Base-by-base conservation (phyloP, 2,888 invertebrate species). In the Harpalus rubripes region DNA sequence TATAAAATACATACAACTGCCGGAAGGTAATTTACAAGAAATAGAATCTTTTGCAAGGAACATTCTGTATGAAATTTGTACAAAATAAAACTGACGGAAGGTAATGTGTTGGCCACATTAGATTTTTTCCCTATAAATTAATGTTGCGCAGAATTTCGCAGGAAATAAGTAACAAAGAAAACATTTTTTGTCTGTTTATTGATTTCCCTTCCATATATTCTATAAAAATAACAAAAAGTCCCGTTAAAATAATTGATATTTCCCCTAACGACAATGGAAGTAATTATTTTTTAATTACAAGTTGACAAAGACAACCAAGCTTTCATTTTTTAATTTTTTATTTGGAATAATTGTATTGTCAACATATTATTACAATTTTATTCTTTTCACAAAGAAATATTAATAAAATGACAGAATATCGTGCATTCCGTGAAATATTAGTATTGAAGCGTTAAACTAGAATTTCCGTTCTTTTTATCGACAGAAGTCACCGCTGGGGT, bases 391-490 rank as follows among this genome's bases (percentile, higher is more conserved):
- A 18, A 61, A 61, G 18, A 61, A 61, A 65, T 32, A 1, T 32
- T 32, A 4, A 32, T 26, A 39, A 68, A 68, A 68, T 58, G 58
- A 56, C 15, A 76, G 18, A 78, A 22, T 58, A 58, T 22, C 78
- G 78, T 58, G 74, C 44, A 16, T 16, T 41, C 6, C 7, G 10
- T n/a, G 15, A 15, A 74, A n/a, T 74, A 74, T 41, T 41, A 72
- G 15, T 72, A 76, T 12, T 26, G 32, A 32, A 76, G 5, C 41
- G 78, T 59, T 80, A 22, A 59, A 32, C 26, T 44, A 63, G 8
- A 16, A 80, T 61, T 26, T 78, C 61, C 80, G 79, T 59, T 7
- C 16, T 61, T 80, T 80, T 80, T 80, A 80, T 80, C 80, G 84
- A 78, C 68, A 56, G 4, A 39, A n/a, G n/a, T 52, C 72, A 81